A percentile compares a stretch with the other conserved stretches of the same genome.
phyloP scores from a whole-genome alignment of 2,888 invertebrate genomes.

The Adelognathus sp. region DNA sequence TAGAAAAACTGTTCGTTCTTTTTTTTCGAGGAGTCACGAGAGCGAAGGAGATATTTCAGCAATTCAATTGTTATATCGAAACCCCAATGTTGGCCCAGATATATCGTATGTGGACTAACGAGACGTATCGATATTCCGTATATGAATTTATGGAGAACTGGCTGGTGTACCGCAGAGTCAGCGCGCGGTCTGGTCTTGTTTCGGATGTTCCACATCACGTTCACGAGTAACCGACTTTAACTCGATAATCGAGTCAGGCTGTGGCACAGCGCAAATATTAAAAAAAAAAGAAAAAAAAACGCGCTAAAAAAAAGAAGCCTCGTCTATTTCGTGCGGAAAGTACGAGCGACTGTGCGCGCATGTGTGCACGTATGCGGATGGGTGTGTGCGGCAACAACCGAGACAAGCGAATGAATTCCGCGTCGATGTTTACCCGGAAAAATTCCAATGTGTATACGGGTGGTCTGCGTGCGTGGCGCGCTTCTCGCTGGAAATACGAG shows the following conservation, averaged over 20 bases:
- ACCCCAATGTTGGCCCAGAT: background rate
- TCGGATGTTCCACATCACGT: constrained; percentile 28
- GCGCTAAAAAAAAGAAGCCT: background rate
- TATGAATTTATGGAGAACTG: constrained; percentile 18
- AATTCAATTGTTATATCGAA: background rate
- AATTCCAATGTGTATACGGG: constrained; percentile 20
- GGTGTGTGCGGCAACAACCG: constrained; percentile 14
- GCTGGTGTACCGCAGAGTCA: constrained; percentile 6
- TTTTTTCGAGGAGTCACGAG: background rate
- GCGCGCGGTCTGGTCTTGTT: constrained; percentile 17
- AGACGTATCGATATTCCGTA: constrained; percentile 56
- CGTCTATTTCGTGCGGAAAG: background rate
- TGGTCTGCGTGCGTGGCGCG: background rate
- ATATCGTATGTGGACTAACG: constrained; percentile 23
- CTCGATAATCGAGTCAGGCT: constrained; percentile 49
- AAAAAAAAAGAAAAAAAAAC: constrained; percentile 10
- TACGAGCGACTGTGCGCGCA: background rate
- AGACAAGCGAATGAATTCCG: constrained; percentile 51
- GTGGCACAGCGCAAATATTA: constrained; percentile 19
- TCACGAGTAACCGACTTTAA: constrained; percentile 36
- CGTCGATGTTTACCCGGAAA: constrained; percentile 41
- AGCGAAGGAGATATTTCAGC: background rate
- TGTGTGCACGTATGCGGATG: background rate
- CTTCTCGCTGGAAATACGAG: constrained; percentile 23
- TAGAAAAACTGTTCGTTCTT: background rate